phyloP scores from a whole-genome alignment of 2,797 vertebrate species.

The Carapus acus region DNA sequence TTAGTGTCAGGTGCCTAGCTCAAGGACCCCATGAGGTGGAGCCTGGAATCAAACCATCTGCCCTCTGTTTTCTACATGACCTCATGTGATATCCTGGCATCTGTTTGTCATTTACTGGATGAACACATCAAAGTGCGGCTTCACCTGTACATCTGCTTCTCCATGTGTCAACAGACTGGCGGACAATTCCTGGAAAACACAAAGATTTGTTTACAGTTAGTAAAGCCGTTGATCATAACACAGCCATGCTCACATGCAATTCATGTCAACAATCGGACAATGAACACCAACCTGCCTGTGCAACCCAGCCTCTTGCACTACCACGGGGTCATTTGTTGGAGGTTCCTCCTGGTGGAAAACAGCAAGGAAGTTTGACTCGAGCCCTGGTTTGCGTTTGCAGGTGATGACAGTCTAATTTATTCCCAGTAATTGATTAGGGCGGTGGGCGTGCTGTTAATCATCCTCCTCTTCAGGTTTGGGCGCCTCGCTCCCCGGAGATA shows the following conservation, averaged over 20 bases:
- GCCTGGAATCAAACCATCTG: too few species aligned
- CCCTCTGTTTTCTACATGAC: too few species aligned
- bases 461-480: slow-evolving; percentile 22
- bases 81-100: too few species aligned
- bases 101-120: too few species aligned
- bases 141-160: slow-evolving; percentile 37
- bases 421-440: slow-evolving; percentile 46
- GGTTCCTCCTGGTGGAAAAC: slow-evolving; percentile 53
- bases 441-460: slow-evolving; percentile 64
- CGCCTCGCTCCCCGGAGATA: slow-evolving; percentile 27
- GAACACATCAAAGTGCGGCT: background rate
- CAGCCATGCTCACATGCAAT: too few species aligned
- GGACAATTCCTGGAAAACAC: slow-evolving; percentile 16
- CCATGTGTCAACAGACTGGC: slow-evolving; percentile 9
- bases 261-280: too few species aligned
- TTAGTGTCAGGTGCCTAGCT: too few species aligned
- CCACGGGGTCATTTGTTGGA: slow-evolving; percentile 28
- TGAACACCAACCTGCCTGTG: slow-evolving; percentile 43
- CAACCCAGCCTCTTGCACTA: slow-evolving; percentile 19
- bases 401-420: slow-evolving; percentile 38
- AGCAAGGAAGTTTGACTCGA: slow-evolving; percentile 6
- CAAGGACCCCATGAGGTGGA: too few species aligned
- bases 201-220: too few species aligned
- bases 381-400: slow-evolving; percentile 9
- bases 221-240: too few species aligned